These are phyloP conservation scores for Baccha elongata DNA, from an alignment of 2,888 invertebrate species.

Conservation along the genomic window DNA sequence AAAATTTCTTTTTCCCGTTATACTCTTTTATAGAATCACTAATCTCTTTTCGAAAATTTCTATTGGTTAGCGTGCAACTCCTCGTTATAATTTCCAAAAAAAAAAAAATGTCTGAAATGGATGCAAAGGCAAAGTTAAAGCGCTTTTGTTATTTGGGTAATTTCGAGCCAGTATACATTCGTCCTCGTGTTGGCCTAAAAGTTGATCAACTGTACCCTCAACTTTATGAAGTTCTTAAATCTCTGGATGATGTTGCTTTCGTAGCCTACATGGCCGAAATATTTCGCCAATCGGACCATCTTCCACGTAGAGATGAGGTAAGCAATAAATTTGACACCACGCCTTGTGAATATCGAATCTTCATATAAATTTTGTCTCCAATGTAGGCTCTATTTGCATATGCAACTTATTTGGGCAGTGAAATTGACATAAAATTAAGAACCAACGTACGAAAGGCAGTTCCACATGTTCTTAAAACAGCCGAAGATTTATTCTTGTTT, in stretches of 20 bases:
- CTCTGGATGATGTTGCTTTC: constrained; percentile 74
- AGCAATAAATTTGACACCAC: constrained; percentile 42
- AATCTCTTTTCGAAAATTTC: too few relatives aligned
- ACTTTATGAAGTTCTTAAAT: constrained; percentile 71
- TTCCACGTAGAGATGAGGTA: constrained; percentile 80
- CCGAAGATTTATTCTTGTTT: constrained; percentile 78
- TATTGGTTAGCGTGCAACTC: constrained; percentile 1
- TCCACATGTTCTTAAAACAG: constrained; percentile 74
- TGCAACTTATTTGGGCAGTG: constrained; percentile 77
- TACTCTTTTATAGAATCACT: neutral
- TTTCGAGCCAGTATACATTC: constrained; percentile 76
- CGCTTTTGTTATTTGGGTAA: constrained; percentile 79
- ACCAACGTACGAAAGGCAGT: constrained; percentile 75
- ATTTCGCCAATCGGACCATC: constrained; percentile 58
- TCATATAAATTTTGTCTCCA: constrained; percentile 11
- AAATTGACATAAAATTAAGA: constrained; percentile 74
- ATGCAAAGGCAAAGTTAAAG: constrained; percentile 68
- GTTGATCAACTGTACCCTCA: constrained; percentile 65
- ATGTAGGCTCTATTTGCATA: constrained; percentile 77
- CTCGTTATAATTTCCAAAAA: neutral
- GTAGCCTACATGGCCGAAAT: constrained; percentile 72
- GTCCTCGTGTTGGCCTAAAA: constrained; percentile 59
- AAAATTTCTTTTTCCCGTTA: neutral
- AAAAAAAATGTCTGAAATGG: constrained; percentile 15
- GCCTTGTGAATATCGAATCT: neutral